These are phyloP conservation scores for Euphysa ruthae DNA, from an alignment of 30 jellyfish, hydroid and myxozoan genomes.

Conservation along the genomic window DNA sequence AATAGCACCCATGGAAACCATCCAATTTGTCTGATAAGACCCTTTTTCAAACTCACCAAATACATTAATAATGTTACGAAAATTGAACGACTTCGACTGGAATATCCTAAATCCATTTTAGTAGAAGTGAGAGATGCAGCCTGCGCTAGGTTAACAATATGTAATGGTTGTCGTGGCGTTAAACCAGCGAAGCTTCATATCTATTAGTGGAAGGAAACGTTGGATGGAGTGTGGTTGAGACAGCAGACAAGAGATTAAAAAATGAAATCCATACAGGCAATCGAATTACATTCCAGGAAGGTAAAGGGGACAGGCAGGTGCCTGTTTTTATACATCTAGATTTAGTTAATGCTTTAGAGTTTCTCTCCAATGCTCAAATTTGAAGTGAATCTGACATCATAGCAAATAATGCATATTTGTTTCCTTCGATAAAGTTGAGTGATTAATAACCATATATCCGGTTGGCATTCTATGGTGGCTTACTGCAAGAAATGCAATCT, in stretches of 20 bases:
- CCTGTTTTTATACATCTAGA: conserved; percentile 6
- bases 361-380: too few species aligned
- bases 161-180: not conserved
- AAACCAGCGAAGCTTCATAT: not conserved
- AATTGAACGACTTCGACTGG: not conserved
- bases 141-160: not conserved
- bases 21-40: not conserved
- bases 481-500: too few species aligned
- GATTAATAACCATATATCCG: not conserved
- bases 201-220: too few species aligned
- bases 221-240: conserved; percentile 15
- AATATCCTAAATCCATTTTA: not conserved
- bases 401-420: not conserved
- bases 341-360: not conserved
- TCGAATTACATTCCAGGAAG: conserved; percentile 13
- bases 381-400: too few species aligned
- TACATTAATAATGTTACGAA: not conserved
- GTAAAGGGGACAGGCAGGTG: too few species aligned
- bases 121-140: not conserved
- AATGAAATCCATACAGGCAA: not conserved
- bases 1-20: not conserved
- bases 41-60: not conserved
- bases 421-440: not conserved
- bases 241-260: not conserved
- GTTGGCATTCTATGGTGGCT: not conserved